Conservation (phyloP, 2,888 invertebrate genomes). For the Horisme vitalbata region DNA sequence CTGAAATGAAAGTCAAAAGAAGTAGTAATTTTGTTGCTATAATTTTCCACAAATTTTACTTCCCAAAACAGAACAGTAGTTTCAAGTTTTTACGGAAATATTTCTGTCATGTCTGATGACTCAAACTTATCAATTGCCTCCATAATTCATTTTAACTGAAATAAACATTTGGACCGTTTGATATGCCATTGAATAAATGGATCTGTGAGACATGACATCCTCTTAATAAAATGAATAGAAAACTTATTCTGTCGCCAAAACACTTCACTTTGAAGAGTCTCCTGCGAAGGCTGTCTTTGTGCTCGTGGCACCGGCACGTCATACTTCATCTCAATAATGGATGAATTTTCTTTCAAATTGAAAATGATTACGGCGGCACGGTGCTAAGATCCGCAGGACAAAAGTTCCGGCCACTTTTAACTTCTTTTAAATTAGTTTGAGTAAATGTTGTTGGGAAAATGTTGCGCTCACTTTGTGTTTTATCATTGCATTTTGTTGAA, state of each 20-base stretch:
- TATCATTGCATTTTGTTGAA: too few species aligned
- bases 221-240: slow-evolving; percentile 11
- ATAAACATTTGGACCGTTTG: neutral
- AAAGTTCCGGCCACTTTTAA: neutral
- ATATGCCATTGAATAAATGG: slow-evolving; percentile 8
- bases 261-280: neutral
- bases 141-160: too few species aligned
- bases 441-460: neutral
- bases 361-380: neutral
- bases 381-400: neutral
- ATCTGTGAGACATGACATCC: slow-evolving; percentile 6
- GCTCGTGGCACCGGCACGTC: neutral
- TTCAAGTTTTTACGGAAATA: too few species aligned
- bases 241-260: slow-evolving; percentile 5
- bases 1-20: too few species aligned
- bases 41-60: too few species aligned
- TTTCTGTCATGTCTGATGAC: too few species aligned
- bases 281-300: slow-evolving; percentile 2
- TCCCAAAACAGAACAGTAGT: too few species aligned
- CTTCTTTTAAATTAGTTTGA: neutral
- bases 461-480: neutral
- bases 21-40: too few species aligned
- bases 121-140: too few species aligned
- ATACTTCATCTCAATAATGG: slow-evolving; percentile 3
- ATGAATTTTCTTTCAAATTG: slow-evolving; percentile 3